A percentile compares a stretch with the other conserved stretches of the same genome.
phyloP scores from a whole-genome alignment of 2,888 invertebrate species.

The Aspidapion aeneum region DNA sequence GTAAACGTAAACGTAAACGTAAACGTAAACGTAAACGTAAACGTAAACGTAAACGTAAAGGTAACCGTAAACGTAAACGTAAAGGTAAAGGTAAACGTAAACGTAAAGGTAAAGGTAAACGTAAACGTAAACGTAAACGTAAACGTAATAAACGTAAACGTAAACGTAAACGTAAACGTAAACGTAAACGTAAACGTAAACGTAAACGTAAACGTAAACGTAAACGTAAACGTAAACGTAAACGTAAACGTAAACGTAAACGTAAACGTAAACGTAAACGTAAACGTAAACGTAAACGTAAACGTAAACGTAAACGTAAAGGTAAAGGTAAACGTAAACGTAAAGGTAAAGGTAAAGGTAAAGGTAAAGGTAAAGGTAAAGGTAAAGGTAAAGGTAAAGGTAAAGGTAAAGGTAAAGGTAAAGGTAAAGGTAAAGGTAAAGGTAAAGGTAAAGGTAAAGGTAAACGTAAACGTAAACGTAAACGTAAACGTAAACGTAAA shows the following conservation, averaged over 20 bases:
- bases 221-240: neutral
- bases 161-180: neutral
- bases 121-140: neutral
- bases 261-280: neutral
- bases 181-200: neutral
- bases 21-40: neutral
- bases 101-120: neutral
- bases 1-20: neutral
- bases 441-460: neutral
- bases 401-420: neutral
- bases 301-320: neutral
- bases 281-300: neutral
- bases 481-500: neutral
- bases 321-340: neutral
- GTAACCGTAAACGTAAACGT: neutral
- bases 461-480: neutral
- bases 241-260: neutral
- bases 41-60: neutral
- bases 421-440: neutral
- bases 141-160: neutral
- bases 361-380: neutral
- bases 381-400: neutral
- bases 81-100: neutral
- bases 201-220: neutral
- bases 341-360: neutral